Percentiles rank a stretch among this genome's conserved stretches.
Conservation (phyloP, 2,888 invertebrate genomes). For the Plagodis pulveraria region DNA sequence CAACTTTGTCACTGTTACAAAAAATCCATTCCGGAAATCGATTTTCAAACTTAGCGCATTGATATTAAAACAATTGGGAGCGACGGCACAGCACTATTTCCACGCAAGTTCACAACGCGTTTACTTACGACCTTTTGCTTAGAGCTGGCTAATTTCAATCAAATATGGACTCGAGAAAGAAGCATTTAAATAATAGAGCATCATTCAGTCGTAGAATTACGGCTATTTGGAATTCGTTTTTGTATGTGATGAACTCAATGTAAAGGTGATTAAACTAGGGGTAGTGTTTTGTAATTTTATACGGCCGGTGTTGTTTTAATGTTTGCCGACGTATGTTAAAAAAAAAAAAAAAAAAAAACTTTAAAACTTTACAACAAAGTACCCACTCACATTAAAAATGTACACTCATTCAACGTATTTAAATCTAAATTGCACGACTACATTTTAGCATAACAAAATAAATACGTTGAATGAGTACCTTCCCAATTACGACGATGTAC, state of each 20-base stretch:
- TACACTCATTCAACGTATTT: too few relatives aligned
- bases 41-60: conserved; percentile 1
- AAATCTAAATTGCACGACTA: too few relatives aligned
- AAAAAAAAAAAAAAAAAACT: too few relatives aligned
- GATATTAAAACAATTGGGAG: background rate
- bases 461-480: too few relatives aligned
- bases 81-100: conserved; percentile 14
- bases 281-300: conserved; percentile 32
- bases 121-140: conserved; percentile 9
- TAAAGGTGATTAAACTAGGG: conserved; percentile 37
- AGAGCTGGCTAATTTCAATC: conserved; percentile 6
- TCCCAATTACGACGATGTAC: too few relatives aligned
- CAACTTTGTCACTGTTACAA: conserved; percentile 14
- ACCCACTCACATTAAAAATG: too few relatives aligned
- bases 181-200: conserved; percentile 2
- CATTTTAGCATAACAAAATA: too few relatives aligned
- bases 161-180: conserved; percentile 5
- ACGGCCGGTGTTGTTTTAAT: conserved; percentile 33
- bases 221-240: conserved; percentile 28
- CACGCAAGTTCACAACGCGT: background rate
- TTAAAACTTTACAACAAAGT: too few relatives aligned
- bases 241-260: conserved; percentile 26
- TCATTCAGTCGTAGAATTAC: conserved; percentile 16
- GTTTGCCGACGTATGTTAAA: conserved; percentile 30
- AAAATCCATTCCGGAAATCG: background rate